Evolutionary conservation across 1,140 invertebrate species (phyloP), one percentile per base, ranked within the genome.

Genomic region (Aphaenogaster ashmeadi): DNA sequence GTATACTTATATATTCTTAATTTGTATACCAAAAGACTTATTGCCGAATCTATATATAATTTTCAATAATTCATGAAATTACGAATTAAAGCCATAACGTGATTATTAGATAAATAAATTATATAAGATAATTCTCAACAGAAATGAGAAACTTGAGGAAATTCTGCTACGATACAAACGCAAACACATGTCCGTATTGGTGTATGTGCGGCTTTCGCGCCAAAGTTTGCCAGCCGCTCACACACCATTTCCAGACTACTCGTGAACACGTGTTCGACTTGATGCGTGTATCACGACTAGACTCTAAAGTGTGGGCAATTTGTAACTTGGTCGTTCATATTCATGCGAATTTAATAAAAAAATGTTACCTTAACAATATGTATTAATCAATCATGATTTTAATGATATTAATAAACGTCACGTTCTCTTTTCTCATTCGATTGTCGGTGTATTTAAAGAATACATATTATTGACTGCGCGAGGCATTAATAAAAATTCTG

Each of bases 241-340:
- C 80, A 74, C 80, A 74, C 67, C 54, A 56, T 50, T 75, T 75
- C 69, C 54, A 75, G 52, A 50, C 38, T 75, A 84, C 69, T 84
- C 69, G 27, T 47, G 69, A 75, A 84, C 80, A 84, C 80, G 69
- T 75, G 80, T 84, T 84, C 80, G 69, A 56, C 80, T 83, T 60
- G 54, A 15, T 62, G 80, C 69, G 54, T 84, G 80, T 84, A 60
- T 60, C 69, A 38, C n/a, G n/a, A 50, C 52, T 81, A 71, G 64
- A 81, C n/a, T 62, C 54, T 36, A 75, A 84, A 84, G 69, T 47
- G 71, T 15, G n/a, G 27, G 41, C 69, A 84, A 75, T 84, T 84
- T 84, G n/a, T 60, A 84, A 75, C 80, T 74, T 50, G 33, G 8
- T 27, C 52, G 38, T 56, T 38, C 38, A 56, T 52, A 15, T 11